phyloP scores from a whole-genome alignment of 2,113 vertebrate species.

The Leucosticte australis region DNA sequence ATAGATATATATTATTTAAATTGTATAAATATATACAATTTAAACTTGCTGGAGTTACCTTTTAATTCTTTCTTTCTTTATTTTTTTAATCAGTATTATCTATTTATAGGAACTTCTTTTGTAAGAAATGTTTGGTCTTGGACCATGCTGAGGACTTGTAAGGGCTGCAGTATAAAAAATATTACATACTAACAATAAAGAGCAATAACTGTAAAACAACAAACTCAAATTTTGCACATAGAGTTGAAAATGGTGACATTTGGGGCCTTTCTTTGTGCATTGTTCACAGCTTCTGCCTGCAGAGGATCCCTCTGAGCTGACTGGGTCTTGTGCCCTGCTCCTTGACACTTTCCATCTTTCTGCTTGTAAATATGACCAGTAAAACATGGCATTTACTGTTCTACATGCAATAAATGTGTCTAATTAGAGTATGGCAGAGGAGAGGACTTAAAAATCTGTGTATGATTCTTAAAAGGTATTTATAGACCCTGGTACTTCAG shows the following conservation, averaged over 20 bases:
- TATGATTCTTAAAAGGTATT: not conserved
- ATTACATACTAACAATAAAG: fast-evolving
- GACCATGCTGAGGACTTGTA: not conserved
- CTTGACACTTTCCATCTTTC: not conserved
- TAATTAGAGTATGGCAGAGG: not conserved
- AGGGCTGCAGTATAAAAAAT: not conserved
- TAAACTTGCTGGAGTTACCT: not conserved
- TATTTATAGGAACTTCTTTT: not conserved
- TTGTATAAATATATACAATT: too few relatives aligned
- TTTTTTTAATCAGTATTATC: not conserved
- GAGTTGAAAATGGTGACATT: not conserved
- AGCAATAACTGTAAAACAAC: not conserved
- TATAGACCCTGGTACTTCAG: not conserved
- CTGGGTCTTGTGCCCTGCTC: not conserved
- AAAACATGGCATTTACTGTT: not conserved
- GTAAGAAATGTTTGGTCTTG: not conserved
- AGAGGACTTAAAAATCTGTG: not conserved
- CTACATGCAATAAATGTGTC: not conserved
- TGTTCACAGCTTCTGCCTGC: not conserved
- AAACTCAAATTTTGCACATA: not conserved
- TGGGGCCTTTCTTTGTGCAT: not conserved
- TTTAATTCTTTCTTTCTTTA: not conserved
- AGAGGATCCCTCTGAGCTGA: not conserved
- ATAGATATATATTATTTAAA: too few relatives aligned
- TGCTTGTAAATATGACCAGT: not conserved